A percentile compares a stretch with the other conserved stretches of the same genome.
Conservation (phyloP, 2,113 vertebrate species). For the Amphiprion percula region DNA sequence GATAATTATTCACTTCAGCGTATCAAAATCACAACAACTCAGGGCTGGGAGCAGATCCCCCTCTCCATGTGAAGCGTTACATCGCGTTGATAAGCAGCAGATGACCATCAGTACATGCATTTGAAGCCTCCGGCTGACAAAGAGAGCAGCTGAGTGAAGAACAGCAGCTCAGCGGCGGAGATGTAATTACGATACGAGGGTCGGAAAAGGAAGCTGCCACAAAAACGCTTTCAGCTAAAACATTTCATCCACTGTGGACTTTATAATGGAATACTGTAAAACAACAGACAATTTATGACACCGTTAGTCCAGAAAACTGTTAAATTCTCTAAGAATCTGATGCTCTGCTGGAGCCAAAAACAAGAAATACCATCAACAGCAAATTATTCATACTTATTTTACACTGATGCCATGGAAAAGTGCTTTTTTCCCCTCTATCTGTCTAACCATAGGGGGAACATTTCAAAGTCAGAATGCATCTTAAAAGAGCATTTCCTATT, state of each 20-base stretch:
- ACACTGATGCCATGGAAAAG: too few species aligned
- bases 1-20: slow-evolving; percentile 34
- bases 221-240: slow-evolving; percentile 11
- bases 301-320: too few species aligned
- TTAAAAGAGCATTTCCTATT: too few species aligned
- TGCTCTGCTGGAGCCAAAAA: too few species aligned
- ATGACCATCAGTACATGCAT: slow-evolving; percentile 40
- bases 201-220: slow-evolving; percentile 32
- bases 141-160: slow-evolving; percentile 9
- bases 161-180: slow-evolving; percentile 32
- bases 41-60: not conserved
- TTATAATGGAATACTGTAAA: too few species aligned
- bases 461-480: too few species aligned
- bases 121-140: slow-evolving; percentile 30
- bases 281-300: too few species aligned
- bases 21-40: slow-evolving; percentile 14
- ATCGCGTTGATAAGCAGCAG: slow-evolving; percentile 31
- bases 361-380: too few species aligned
- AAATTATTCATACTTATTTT: too few species aligned
- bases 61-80: slow-evolving; percentile 8
- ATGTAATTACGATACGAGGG: slow-evolving; percentile 52
- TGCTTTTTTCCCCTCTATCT: too few species aligned
- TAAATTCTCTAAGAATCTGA: too few species aligned
- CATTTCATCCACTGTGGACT: not conserved
- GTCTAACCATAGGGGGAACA: too few species aligned